Percentiles rank a stretch among this genome's conserved stretches.
These are phyloP conservation scores for Hemicordylus capensis DNA, from an alignment of 2,113 vertebrate species.

Conservation along the genomic window DNA sequence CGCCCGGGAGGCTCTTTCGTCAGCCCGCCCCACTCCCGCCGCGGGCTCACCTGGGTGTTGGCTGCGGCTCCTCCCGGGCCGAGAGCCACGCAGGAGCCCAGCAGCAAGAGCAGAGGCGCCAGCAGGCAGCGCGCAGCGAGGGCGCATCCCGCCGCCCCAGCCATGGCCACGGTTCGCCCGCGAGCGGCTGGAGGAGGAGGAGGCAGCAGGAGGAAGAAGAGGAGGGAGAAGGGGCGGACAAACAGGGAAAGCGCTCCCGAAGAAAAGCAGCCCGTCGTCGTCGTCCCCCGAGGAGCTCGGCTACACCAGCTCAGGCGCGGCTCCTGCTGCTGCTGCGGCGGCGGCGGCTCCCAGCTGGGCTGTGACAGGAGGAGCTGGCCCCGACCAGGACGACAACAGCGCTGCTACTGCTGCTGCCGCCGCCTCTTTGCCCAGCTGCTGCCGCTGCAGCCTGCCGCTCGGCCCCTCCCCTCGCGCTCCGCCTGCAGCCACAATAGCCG, in stretches of 20 bases:
- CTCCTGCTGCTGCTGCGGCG: neutral
- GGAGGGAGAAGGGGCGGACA: too few relatives aligned
- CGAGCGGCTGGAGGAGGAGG: neutral
- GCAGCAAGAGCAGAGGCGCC: neutral
- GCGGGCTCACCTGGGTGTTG: conserved; percentile 36
- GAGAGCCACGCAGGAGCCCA: neutral
- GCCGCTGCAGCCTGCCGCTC: neutral
- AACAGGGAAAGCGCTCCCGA: too few relatives aligned
- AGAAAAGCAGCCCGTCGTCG: too few relatives aligned
- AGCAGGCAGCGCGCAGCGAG: neutral
- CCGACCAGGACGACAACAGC: too few relatives aligned
- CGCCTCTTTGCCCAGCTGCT: neutral
- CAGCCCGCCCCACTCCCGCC: neutral
- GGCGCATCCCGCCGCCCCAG: conserved; percentile 2
- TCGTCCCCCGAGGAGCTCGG: neutral
- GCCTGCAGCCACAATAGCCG: neutral
- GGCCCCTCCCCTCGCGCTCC: neutral
- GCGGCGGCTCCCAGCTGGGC: neutral
- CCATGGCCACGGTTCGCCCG: conserved; percentile 5
- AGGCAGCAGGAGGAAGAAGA: neutral
- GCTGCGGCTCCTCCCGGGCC: neutral
- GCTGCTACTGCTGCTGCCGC: neutral
- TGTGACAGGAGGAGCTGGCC: conserved; percentile 12
- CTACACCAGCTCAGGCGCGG: neutral
- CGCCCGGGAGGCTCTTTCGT: neutral